Evolutionary conservation across 1,140 invertebrate species (phyloP), one percentile per base, ranked within the genome.

Genomic region (Elysia chlorotica): DNA sequence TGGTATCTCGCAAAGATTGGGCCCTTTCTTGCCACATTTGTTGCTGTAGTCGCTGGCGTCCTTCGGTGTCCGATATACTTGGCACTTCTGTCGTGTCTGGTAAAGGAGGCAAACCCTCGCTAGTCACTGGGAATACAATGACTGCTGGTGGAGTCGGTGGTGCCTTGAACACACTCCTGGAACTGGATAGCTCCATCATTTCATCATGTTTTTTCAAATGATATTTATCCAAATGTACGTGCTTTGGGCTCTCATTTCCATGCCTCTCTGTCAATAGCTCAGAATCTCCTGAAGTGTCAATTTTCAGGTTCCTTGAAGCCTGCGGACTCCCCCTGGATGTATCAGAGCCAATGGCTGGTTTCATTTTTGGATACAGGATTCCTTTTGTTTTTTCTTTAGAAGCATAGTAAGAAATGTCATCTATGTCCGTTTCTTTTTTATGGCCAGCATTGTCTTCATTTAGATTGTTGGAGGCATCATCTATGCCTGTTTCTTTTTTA

Each of bases 61-160:
- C 57, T 62, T 71, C 68, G 21, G 57, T 37, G 31, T 71, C 68
- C 2, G 68, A 71, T 2, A 71, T 33, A 33, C 57, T 62, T 5
- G 56, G 56, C 28, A 61, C 57, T 30, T 71, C 68, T 17, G 56
- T 62, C 4, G 68, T 71, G 10, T 61, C 68, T 31, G 67, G 67
- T 5, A 69, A 37, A 25, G 67, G 67, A 10, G 67, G 53, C 53
- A 69, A 21, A 57, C 21, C 31, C 35, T 33, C 30, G 2, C 30
- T 33, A 30, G 33, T 71, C 19, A 69, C 37, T 28, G 30, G 54
- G 10, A 38, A 37, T 19, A 71, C 37, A 62, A 38, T 63, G 10
- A 41, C 33, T 25, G 56, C 10, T 37, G 68, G 68, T n/a, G n/a
- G n/a, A n/a, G n/a, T n/a, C n/a, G n/a, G n/a, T n/a, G n/a, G n/a